A percentile compares a stretch with the other conserved stretches of the same genome.
Evolutionary conservation across 1,140 invertebrate species (phyloP).

Genomic region (Drosophila arizonae): DNA sequence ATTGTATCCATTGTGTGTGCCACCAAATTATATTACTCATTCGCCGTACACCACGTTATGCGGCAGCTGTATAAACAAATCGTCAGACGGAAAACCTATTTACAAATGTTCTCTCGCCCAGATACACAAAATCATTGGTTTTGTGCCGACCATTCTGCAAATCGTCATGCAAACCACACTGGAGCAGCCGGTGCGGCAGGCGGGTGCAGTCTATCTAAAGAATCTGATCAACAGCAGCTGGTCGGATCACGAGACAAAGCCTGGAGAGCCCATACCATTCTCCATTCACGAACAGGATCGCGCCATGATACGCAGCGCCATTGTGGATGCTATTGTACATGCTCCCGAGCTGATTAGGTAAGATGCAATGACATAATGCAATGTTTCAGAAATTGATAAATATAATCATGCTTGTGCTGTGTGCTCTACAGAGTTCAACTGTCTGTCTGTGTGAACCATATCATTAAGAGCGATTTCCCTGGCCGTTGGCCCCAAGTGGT

Average conservation of each 20-base stretch:
- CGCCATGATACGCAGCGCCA: constrained; percentile 94
- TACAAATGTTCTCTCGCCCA: constrained; percentile 75
- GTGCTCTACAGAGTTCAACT: constrained; percentile 90
- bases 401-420: constrained; percentile 49
- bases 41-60: constrained; percentile 28
- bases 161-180: constrained; percentile 95
- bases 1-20: constrained; percentile 5
- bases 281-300: constrained; percentile 98
- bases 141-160: constrained; percentile 95
- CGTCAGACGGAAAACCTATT: constrained; percentile 25
- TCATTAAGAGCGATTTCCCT: constrained; percentile 98
- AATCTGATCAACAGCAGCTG: constrained; percentile 96
- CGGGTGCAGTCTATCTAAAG: constrained; percentile 98
- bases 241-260: constrained; percentile 92
- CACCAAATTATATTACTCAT: constrained; percentile 30
- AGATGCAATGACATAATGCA: neutral
- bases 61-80: constrained; percentile 68
- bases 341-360: constrained; percentile 94
- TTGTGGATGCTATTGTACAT: constrained; percentile 97
- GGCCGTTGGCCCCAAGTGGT: constrained; percentile 97
- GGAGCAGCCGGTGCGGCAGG: constrained; percentile 96
- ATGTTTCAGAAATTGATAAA: neutral
- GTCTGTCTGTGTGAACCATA: constrained; percentile 94
- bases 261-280: constrained; percentile 90
- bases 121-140: constrained; percentile 98